Base-by-base conservation (phyloP, 2,888 invertebrate genomes). In the Notodonta dromedarius region DNA sequence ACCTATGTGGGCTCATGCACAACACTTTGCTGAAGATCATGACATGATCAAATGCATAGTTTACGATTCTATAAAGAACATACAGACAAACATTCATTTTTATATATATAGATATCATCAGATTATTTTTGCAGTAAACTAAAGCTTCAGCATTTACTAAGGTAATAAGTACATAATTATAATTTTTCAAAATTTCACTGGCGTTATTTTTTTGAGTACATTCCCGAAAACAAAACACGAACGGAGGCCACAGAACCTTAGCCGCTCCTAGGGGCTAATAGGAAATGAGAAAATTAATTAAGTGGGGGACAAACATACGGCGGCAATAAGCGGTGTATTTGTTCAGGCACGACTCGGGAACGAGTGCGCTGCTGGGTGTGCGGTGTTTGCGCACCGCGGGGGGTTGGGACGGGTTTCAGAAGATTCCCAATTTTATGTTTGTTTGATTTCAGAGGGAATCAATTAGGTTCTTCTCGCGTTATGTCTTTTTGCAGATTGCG, bases 231-330 rank as follows among this genome's bases (percentile, higher is more conserved):
- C 65, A 71, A 71, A 74, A 74, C 71, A 75, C 53, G 71, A 64
- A 56, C 60, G 55, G 59, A 61, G 50, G 51, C 51, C 58, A 44
- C 56, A 67, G 69, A 70, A 71, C 67, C 73, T 73, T 69, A 64
- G 62, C 65, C 71, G 58, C 67, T 69, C 70, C 76, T 71, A 62
- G 66, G 58, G 73, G 77, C 74, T 82, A 81, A 86, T 85, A 84
- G 88, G 87, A 89, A 88, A 89, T 87, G 87, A 89, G 90, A 88
- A 90, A 91, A 90, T 91, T 91, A 90, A 92, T 92, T 90, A 90
- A 90, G 75, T 83, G 85, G 80, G 78, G 83, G 79, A 83, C 85
- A 85, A 86, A 89, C 86, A 88, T 71, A 73, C 73, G 70, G 58
- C 60, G 76, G 80, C 86, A 82, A 84, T 86, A 81, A 79, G 74